These are phyloP conservation scores for Geotrupes spiniger DNA, from an alignment of 2,888 invertebrate genomes.

Conservation along the genomic window DNA sequence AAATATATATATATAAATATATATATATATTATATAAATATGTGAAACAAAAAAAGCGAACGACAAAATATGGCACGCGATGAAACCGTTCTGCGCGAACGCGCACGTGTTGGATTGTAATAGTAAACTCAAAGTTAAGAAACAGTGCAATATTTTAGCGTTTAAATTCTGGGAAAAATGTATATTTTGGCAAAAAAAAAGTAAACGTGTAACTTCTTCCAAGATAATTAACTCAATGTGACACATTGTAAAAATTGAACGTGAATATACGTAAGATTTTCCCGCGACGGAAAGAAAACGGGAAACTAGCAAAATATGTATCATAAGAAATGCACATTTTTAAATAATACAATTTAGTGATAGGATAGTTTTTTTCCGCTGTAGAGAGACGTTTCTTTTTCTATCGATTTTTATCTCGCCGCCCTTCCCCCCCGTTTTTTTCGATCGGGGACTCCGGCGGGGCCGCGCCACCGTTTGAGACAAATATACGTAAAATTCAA, in stretches of 20 bases:
- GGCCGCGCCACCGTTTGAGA: background rate
- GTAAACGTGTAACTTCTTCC: conserved; percentile 37
- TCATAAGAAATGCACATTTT: conserved; percentile 46
- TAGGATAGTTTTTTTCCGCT: conserved; percentile 43
- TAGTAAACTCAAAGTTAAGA: conserved; percentile 12
- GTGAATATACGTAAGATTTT: conserved; percentile 43
- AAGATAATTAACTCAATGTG: conserved; percentile 44
- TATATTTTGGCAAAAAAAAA: conserved; percentile 45
- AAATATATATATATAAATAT: conserved; percentile 1
- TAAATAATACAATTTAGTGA: conserved; percentile 48
- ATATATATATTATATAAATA: conserved; percentile 2
- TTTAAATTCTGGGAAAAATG: conserved; percentile 30
- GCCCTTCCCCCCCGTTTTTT: background rate
- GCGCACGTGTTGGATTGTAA: conserved; percentile 1
- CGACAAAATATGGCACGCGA: conserved; percentile 4
- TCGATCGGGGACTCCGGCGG: background rate
- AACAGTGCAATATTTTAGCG: conserved; percentile 47
- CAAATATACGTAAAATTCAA: background rate
- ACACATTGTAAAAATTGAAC: conserved; percentile 44
- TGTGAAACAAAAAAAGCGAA: background rate
- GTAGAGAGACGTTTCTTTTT: conserved; percentile 30
- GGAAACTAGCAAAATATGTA: conserved; percentile 30
- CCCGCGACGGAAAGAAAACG: conserved; percentile 19
- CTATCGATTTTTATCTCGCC: conserved; percentile 5
- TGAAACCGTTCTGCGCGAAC: too few species aligned